Conservation (phyloP, 92 coral and sea anemone genomes). For the Zoanthus sansibaricus region DNA sequence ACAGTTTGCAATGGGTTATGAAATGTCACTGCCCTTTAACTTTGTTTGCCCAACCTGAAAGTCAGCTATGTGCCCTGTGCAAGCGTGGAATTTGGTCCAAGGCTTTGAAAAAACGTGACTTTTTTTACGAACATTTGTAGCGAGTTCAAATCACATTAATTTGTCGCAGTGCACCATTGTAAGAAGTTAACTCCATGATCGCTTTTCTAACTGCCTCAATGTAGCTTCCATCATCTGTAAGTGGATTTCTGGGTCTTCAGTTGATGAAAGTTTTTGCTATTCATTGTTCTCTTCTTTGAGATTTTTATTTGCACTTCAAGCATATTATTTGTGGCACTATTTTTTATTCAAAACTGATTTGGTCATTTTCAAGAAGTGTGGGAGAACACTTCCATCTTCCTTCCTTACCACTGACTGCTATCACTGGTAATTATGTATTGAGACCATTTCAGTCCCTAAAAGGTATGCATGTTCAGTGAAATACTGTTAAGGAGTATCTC, state of each 20-base stretch:
- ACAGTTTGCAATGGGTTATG: slow-evolving; percentile 9
- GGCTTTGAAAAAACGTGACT: not conserved
- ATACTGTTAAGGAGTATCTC: slow-evolving; percentile 2
- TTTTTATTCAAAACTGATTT: too few species aligned
- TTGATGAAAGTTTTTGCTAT: slow-evolving; percentile 1
- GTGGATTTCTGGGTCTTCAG: slow-evolving; percentile 20
- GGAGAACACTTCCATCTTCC: too few species aligned
- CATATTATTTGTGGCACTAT: too few species aligned
- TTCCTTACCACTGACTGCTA: too few species aligned
- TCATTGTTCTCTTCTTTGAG: not conserved
- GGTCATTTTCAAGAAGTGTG: too few species aligned
- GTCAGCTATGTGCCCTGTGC: not conserved
- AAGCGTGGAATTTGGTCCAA: slow-evolving; percentile 5
- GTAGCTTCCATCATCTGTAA: not conserved
- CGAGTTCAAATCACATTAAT: not conserved
- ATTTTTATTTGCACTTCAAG: not conserved
- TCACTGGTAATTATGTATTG: not conserved
- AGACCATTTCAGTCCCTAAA: slow-evolving; percentile 4
- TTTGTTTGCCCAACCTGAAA: not conserved
- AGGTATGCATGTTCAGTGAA: not conserved
- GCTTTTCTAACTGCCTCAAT: not conserved
- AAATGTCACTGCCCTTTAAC: not conserved
- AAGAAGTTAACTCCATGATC: not conserved
- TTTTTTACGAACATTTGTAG: slow-evolving; percentile 9
- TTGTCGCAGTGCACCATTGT: not conserved